Conservation (phyloP, 1,140 invertebrate species). For the Gonatopus flavifemur region DNA sequence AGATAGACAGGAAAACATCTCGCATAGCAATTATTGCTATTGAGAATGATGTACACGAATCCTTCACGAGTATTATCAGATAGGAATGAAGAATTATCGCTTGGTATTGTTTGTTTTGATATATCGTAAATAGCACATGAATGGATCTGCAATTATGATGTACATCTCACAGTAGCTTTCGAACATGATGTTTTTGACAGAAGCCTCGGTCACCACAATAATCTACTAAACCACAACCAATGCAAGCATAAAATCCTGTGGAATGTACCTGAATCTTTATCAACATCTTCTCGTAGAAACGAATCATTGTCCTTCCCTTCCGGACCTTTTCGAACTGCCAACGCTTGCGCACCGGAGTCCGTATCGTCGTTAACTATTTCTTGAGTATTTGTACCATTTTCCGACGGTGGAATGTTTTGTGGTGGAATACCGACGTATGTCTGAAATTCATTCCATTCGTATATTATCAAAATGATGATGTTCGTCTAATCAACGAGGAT, state of each 20-base stretch:
- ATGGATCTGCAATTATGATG: not conserved
- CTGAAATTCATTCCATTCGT: slow-evolving; percentile 36
- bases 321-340: slow-evolving; percentile 66
- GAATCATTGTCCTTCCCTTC: slow-evolving; percentile 79
- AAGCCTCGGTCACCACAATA: slow-evolving; percentile 47
- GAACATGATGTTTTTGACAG: slow-evolving; percentile 17
- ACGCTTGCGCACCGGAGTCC: slow-evolving; percentile 57
- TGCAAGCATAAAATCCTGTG: slow-evolving; percentile 40
- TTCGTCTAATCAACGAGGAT: not conserved
- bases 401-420: slow-evolving; percentile 32
- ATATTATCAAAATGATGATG: too few relatives aligned
- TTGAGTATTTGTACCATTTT: slow-evolving; percentile 34
- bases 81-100: too few relatives aligned
- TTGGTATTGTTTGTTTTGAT: too few relatives aligned
- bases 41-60: too few relatives aligned
- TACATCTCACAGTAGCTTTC: not conserved
- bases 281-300: slow-evolving; percentile 62
- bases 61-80: too few relatives aligned
- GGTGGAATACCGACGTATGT: slow-evolving; percentile 37
- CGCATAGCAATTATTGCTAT: too few relatives aligned
- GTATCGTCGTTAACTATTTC: slow-evolving; percentile 53
- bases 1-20: too few relatives aligned
- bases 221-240: slow-evolving; percentile 53
- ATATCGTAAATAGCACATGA: not conserved
- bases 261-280: slow-evolving; percentile 61